Conservation (phyloP, 2,797 vertebrate species). For the Ispidina lecontei region DNA sequence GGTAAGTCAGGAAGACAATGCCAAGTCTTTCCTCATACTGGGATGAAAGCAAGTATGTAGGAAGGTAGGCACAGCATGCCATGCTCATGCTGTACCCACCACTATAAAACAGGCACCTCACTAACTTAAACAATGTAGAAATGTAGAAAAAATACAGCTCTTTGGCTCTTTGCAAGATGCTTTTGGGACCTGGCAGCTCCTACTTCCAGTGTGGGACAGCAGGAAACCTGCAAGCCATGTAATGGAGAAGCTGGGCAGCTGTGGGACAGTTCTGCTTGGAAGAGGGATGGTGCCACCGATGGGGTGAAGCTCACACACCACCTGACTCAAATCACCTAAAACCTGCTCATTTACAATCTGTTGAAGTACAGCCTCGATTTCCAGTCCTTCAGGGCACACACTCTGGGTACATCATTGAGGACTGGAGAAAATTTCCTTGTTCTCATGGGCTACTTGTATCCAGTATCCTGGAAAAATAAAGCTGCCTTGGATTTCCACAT, state of each 20-base stretch:
- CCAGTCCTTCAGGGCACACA: not conserved
- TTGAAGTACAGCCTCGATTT: not conserved
- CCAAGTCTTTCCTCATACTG: slow-evolving; percentile 56
- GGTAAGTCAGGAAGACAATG: slow-evolving; percentile 66
- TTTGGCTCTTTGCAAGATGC: not conserved
- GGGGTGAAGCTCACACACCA: not conserved
- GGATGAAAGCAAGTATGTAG: slow-evolving; percentile 55
- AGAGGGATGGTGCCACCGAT: not conserved
- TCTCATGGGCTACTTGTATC: not conserved
- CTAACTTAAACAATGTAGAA: not conserved
- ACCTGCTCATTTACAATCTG: not conserved
- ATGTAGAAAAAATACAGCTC: not conserved
- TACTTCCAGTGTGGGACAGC: not conserved
- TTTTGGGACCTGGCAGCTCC: not conserved
- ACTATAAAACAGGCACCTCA: not conserved
- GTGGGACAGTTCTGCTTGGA: not conserved
- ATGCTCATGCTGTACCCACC: not conserved
- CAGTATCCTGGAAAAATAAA: not conserved
- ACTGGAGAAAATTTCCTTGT: not conserved
- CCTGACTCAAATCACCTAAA: not conserved
- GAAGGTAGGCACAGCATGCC: slow-evolving; percentile 6
- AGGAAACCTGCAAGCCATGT: accelerated
- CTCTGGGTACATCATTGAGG: not conserved
- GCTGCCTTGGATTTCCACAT: not conserved
- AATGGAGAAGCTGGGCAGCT: not conserved